phyloP scores from a whole-genome alignment of 2,113 vertebrate species.

The Penelope pileata region DNA sequence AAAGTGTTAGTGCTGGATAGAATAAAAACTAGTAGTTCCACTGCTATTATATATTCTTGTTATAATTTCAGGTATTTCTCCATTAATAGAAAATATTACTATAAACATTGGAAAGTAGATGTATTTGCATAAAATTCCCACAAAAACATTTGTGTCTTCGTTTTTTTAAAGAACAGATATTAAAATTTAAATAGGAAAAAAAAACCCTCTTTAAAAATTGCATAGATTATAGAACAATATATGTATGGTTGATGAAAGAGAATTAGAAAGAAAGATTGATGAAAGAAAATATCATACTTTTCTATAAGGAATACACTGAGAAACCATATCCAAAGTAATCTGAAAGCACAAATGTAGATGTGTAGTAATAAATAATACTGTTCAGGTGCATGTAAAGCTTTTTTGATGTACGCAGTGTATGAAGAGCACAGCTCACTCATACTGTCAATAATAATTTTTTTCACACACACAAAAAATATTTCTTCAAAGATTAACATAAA shows the following conservation, averaged over 20 bases:
- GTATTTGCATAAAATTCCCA: not conserved
- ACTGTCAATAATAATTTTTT: not conserved
- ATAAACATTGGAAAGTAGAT: not conserved
- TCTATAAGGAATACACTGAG: not conserved
- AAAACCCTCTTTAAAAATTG: accelerated
- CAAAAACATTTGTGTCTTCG: not conserved
- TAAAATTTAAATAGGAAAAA: not conserved
- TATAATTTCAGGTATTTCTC: not conserved
- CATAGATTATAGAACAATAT: not conserved
- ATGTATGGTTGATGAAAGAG: not conserved
- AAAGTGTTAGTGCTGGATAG: not conserved
- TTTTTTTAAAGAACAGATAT: not conserved
- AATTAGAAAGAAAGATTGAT: not conserved
- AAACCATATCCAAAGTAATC: not conserved
- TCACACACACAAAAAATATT: not conserved
- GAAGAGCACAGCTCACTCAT: not conserved
- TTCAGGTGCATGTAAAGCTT: not conserved
- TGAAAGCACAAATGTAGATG: not conserved
- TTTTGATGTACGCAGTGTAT: not conserved
- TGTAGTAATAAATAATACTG: not conserved
- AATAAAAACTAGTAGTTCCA: not conserved
- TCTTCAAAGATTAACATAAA: not conserved
- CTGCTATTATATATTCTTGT: not conserved
- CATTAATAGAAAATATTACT: not conserved
- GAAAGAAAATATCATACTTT: not conserved